phyloP scores from a whole-genome alignment of 1,140 invertebrate genomes.

The Plectrocnemia conspersa region DNA sequence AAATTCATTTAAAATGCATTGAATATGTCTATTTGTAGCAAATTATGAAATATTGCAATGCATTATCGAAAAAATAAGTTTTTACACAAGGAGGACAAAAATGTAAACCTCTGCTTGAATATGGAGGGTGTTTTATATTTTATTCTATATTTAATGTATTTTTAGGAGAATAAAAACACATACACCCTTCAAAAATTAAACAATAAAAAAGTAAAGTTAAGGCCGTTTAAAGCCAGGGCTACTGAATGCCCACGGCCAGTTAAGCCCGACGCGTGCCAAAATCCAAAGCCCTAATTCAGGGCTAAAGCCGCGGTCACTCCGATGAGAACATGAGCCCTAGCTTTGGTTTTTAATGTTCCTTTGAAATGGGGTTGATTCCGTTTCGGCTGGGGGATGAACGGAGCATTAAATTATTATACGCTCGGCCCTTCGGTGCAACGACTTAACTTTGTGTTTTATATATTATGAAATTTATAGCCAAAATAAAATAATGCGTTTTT shows the following conservation, averaged over 20 bases:
- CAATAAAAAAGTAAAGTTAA: constrained; percentile 1
- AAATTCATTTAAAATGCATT: constrained; percentile 37
- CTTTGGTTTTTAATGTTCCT: constrained; percentile 10
- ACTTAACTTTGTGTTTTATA: too few relatives aligned
- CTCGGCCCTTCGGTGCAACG: too few relatives aligned
- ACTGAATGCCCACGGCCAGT: not conserved
- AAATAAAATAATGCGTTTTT: too few relatives aligned
- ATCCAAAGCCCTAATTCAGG: not conserved
- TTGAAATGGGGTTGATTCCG: constrained; percentile 8
- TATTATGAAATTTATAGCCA: too few relatives aligned
- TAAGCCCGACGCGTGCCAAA: constrained; percentile 1
- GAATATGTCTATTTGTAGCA: constrained; percentile 34
- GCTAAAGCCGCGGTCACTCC: constrained; percentile 1
- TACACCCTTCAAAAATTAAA: constrained; percentile 1
- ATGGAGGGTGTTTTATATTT: too few relatives aligned
- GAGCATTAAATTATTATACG: constrained; percentile 2
- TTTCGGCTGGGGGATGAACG: not conserved
- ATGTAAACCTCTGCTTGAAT: too few relatives aligned
- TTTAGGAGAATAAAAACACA: constrained; percentile 2
- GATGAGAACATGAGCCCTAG: constrained; percentile 5
- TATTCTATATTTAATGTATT: too few relatives aligned
- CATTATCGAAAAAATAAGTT: constrained; percentile 28
- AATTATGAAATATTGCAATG: constrained; percentile 36
- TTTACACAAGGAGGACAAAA: constrained; percentile 1
- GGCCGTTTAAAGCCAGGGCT: not conserved